These are phyloP conservation scores for Oppia nitens DNA, from an alignment of 1,140 invertebrate species.

Conservation along the genomic window DNA sequence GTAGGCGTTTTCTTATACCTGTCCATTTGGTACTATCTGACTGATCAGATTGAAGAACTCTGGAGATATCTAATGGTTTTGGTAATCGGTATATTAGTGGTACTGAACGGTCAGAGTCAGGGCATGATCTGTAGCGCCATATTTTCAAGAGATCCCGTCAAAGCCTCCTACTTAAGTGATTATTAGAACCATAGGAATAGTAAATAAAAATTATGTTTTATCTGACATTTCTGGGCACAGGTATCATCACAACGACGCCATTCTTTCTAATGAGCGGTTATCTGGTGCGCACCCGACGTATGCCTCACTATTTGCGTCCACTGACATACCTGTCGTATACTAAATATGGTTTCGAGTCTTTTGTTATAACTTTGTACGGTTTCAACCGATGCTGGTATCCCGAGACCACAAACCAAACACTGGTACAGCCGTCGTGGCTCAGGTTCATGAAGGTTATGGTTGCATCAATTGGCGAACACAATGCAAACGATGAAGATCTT, in stretches of 20 bases:
- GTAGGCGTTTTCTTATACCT: constrained; percentile 77
- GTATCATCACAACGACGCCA: constrained; percentile 59
- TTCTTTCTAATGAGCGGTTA: constrained; percentile 66
- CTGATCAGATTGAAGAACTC: constrained; percentile 47
- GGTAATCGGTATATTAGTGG: constrained; percentile 87
- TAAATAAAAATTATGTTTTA: constrained; percentile 44
- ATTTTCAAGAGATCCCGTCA: constrained; percentile 30
- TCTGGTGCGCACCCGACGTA: constrained; percentile 83
- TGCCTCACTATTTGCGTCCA: constrained; percentile 71
- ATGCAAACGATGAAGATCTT: background rate
- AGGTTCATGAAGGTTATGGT: background rate
- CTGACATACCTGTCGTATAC: constrained; percentile 76
- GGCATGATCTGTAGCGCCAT: constrained; percentile 73
- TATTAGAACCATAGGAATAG: constrained; percentile 54
- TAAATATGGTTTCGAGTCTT: constrained; percentile 75
- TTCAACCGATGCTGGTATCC: constrained; percentile 40
- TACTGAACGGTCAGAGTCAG: constrained; percentile 75
- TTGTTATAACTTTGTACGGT: constrained; percentile 77
- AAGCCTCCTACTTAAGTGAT: constrained; percentile 79
- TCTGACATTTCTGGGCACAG: too few species aligned
- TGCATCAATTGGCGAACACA: too few species aligned
- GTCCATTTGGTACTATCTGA: constrained; percentile 85
- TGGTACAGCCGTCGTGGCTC: background rate
- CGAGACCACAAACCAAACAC: background rate
- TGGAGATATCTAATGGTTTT: constrained; percentile 33